Conservation (phyloP, 1,140 invertebrate species). For the Pissodes strobi region DNA sequence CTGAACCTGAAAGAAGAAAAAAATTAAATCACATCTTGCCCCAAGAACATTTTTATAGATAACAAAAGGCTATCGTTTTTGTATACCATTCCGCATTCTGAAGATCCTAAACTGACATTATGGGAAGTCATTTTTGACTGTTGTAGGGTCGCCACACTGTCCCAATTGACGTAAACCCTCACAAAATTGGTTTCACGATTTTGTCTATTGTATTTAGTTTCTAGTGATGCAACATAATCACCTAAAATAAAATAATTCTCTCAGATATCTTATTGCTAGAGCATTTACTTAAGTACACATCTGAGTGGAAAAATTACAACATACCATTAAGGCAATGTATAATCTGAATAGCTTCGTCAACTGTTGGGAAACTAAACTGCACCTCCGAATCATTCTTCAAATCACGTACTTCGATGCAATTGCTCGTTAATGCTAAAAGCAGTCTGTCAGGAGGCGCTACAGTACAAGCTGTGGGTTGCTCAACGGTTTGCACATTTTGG, state of each 20-base stretch:
- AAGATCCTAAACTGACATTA: conserved; percentile 50
- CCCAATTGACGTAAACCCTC: conserved; percentile 70
- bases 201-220: conserved; percentile 64
- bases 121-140: conserved; percentile 56
- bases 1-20: conserved; percentile 57
- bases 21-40: no score
- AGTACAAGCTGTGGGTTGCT: conserved; percentile 67
- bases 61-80: not conserved
- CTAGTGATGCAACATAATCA: conserved; percentile 66
- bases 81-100: conserved; percentile 53
- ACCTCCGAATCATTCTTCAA: conserved; percentile 57
- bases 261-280: not conserved
- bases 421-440: conserved; percentile 62
- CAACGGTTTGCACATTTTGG: conserved; percentile 68
- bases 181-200: conserved; percentile 62
- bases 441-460: conserved; percentile 61
- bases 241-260: conserved; percentile 51
- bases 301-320: conserved; percentile 9
- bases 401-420: conserved; percentile 67
- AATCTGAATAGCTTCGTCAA: conserved; percentile 65
- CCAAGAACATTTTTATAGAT: no score
- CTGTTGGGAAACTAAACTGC: conserved; percentile 66
- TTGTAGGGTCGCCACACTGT: conserved; percentile 52
- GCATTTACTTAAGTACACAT: conserved; percentile 1
- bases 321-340: conserved; percentile 64